phyloP scores from a whole-genome alignment of 1,140 invertebrate genomes.

The Drosophila chauvacae region DNA sequence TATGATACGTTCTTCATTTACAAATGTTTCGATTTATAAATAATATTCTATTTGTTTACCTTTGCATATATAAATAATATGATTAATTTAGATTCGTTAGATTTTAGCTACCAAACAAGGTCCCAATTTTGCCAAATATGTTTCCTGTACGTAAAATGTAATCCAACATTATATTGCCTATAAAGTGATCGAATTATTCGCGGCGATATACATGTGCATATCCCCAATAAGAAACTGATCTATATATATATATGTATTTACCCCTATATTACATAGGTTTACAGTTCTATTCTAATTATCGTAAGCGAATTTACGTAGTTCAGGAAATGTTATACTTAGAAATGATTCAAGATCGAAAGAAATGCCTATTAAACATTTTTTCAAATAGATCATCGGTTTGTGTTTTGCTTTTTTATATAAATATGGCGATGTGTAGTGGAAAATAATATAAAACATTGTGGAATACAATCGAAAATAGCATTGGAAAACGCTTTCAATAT shows the following conservation, averaged over 20 bases:
- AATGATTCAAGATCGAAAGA: slow-evolving; percentile 41
- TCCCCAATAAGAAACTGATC: slow-evolving; percentile 30
- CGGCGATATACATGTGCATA: slow-evolving; percentile 29
- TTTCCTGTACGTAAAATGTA: slow-evolving; percentile 61
- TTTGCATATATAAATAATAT: neutral
- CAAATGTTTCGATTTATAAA: slow-evolving; percentile 30
- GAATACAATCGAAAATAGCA: neutral
- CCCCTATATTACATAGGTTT: slow-evolving; percentile 36
- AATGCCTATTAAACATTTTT: slow-evolving; percentile 62
- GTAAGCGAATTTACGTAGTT: slow-evolving; percentile 64
- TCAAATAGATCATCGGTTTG: slow-evolving; percentile 24
- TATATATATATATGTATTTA: slow-evolving; percentile 17
- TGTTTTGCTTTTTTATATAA: neutral
- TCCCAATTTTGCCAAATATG: slow-evolving; percentile 81
- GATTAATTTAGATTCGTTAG: slow-evolving; percentile 40
- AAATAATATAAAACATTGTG: neutral
- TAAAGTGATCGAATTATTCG: slow-evolving; percentile 43
- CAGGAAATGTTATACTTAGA: slow-evolving; percentile 61
- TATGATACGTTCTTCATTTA: slow-evolving; percentile 24
- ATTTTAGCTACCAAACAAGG: slow-evolving; percentile 47
- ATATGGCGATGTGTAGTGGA: no score
- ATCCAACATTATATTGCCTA: slow-evolving; percentile 35
- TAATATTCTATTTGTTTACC: slow-evolving; percentile 1
- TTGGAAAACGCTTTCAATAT: neutral
- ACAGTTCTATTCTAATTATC: slow-evolving; percentile 46